Conservation (phyloP, 2,888 invertebrate species). For the Nyleta sp. region DNA sequence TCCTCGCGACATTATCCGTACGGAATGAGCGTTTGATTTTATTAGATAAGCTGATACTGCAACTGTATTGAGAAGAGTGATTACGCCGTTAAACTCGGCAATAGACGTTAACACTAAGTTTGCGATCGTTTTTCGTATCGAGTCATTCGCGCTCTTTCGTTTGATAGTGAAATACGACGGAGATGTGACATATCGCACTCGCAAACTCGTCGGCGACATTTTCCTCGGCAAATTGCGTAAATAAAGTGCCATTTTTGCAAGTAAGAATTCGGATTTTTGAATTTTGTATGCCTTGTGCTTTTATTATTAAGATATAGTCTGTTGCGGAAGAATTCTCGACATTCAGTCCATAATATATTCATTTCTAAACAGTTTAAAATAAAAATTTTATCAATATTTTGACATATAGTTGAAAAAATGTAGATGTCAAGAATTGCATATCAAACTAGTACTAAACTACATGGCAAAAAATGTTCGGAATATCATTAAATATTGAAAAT, state of each 20-base stretch:
- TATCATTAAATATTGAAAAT: too few relatives aligned
- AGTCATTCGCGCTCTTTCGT: slow-evolving; percentile 29
- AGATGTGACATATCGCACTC: slow-evolving; percentile 22
- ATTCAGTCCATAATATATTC: too few relatives aligned
- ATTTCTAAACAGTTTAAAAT: too few relatives aligned
- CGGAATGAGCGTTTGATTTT: slow-evolving; percentile 36
- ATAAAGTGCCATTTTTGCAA: slow-evolving; percentile 19
- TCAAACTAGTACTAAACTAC: too few relatives aligned
- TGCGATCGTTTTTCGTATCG: slow-evolving; percentile 30
- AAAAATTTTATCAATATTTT: too few relatives aligned
- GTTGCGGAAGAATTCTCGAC: not conserved
- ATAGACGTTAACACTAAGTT: slow-evolving; percentile 41
- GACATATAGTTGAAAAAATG: too few relatives aligned
- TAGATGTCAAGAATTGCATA: too few relatives aligned
- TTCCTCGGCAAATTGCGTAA: slow-evolving; percentile 23
- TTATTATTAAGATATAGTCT: too few relatives aligned
- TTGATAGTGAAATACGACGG: slow-evolving; percentile 26
- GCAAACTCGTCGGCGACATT: not conserved
- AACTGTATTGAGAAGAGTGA: slow-evolving; percentile 41
- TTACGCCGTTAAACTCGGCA: slow-evolving; percentile 39
- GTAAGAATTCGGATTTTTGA: slow-evolving; percentile 13
- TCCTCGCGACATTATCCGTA: slow-evolving; percentile 25
- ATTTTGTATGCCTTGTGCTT: not conserved
- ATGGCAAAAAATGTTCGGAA: too few relatives aligned
- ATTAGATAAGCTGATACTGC: slow-evolving; percentile 39